Evolutionary conservation across 2,888 invertebrate species (phyloP).

Genomic region (Pecten maximus): DNA sequence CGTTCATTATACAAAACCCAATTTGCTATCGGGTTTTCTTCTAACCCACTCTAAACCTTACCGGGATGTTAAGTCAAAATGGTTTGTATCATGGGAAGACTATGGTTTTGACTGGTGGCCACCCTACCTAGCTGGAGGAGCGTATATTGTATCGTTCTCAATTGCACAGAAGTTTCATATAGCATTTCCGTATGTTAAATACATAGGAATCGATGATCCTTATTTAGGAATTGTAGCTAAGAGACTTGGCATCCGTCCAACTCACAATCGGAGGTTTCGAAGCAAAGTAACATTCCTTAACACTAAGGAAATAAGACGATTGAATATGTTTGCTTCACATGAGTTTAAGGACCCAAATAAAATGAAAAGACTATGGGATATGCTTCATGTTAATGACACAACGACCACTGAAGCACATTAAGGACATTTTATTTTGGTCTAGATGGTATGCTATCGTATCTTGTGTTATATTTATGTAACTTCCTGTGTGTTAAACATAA

Average conservation of each 20-base stretch:
- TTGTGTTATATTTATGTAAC: no score
- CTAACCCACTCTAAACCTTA: neutral
- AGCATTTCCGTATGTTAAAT: slow-evolving; percentile 6
- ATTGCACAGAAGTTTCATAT: neutral
- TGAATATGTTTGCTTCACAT: slow-evolving; percentile 16
- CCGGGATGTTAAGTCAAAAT: neutral
- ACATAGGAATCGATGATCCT: neutral
- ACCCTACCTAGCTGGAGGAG: slow-evolving; percentile 37
- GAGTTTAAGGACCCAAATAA: neutral
- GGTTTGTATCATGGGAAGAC: slow-evolving; percentile 37
- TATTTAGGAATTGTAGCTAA: slow-evolving; percentile 13
- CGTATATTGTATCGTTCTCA: neutral
- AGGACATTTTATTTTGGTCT: no score
- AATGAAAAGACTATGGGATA: neutral
- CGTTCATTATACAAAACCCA: neutral
- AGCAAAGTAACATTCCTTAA: neutral
- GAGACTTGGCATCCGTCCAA: neutral
- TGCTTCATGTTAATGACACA: neutral
- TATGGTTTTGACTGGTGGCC: slow-evolving; percentile 37
- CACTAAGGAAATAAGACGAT: neutral
- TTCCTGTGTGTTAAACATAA: no score
- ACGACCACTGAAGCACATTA: no score
- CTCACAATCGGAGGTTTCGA: neutral
- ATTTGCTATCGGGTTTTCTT: slow-evolving; percentile 21
- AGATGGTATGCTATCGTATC: no score